These are phyloP conservation scores for Chrysaora quinquecirrha DNA, from an alignment of 30 jellyfish, hydroid and myxozoan species.

Conservation along the genomic window DNA sequence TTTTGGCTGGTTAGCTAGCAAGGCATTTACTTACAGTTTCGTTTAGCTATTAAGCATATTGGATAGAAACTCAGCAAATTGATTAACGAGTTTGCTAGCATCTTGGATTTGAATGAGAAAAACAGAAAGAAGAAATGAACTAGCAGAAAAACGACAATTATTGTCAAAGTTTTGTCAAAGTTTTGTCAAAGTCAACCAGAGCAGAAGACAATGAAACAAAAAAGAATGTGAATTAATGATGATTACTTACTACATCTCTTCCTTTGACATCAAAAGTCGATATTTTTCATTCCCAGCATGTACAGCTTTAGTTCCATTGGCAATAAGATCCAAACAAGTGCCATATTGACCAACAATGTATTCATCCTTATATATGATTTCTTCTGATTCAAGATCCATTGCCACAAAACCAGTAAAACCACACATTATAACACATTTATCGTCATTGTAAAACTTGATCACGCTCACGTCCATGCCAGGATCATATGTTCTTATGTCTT, in stretches of 20 bases:
- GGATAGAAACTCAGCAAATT: too few relatives aligned
- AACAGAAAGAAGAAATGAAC: not conserved
- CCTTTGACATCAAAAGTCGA: constrained; percentile 60
- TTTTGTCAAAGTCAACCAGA: too few relatives aligned
- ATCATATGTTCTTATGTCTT: constrained; percentile 57
- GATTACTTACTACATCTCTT: constrained; percentile 55
- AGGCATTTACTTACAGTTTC: too few relatives aligned
- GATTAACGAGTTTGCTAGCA: too few relatives aligned
- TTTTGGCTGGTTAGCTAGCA: too few relatives aligned
- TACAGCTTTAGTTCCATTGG: constrained; percentile 50
- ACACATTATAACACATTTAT: constrained; percentile 48
- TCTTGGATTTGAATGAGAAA: too few relatives aligned
- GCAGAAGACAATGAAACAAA: too few relatives aligned
- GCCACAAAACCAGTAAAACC: constrained; percentile 53
- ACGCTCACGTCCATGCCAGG: constrained; percentile 1
- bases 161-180: too few relatives aligned
- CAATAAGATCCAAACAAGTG: constrained; percentile 38
- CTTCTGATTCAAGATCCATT: constrained; percentile 78
- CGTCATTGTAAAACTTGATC: constrained; percentile 37
- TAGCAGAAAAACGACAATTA: not conserved
- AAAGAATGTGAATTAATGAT: too few relatives aligned
- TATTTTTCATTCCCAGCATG: constrained; percentile 58
- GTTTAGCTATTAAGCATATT: too few relatives aligned
- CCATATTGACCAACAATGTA: constrained; percentile 70
- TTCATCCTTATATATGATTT: constrained; percentile 44